Percentiles rank a stretch among this genome's conserved stretches.
phyloP scores from a whole-genome alignment of 1,140 invertebrate species.

The Drosophila grimshawi region DNA sequence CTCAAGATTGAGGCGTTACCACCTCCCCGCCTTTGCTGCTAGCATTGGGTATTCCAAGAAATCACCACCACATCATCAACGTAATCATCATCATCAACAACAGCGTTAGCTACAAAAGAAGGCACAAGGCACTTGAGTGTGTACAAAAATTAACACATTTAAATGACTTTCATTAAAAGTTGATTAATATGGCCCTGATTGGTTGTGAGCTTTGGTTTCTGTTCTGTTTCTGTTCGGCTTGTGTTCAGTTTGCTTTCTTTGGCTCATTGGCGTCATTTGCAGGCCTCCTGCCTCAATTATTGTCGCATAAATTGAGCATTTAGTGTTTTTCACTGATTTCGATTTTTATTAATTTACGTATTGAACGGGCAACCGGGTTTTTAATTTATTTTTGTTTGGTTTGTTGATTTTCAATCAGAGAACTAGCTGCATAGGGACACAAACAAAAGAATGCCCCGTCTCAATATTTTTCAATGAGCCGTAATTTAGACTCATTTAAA shows the following conservation, averaged over 20 bases:
- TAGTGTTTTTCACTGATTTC: constrained; percentile 77
- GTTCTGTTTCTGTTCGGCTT: constrained; percentile 10
- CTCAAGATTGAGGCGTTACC: neutral
- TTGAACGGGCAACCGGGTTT: constrained; percentile 35
- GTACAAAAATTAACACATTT: constrained; percentile 78
- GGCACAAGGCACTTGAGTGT: constrained; percentile 28
- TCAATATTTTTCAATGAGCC: constrained; percentile 82
- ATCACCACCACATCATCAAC: constrained; percentile 40
- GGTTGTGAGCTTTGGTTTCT: constrained; percentile 55
- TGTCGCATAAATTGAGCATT: constrained; percentile 82
- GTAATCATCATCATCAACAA: neutral
- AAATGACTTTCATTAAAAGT: constrained; percentile 82
- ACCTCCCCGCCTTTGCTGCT: neutral
- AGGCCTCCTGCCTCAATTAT: constrained; percentile 62
- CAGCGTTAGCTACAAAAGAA: constrained; percentile 24
- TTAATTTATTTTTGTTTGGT: constrained; percentile 34
- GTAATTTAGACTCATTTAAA: constrained; percentile 83
- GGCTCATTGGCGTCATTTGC: constrained; percentile 65
- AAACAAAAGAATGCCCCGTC: constrained; percentile 39
- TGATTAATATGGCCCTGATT: constrained; percentile 82
- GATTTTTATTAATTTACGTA: constrained; percentile 77
- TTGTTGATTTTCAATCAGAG: constrained; percentile 76
- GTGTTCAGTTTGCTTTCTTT: constrained; percentile 27
- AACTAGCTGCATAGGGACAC: constrained; percentile 20
- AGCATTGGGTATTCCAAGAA: constrained; percentile 53